Percentiles rank a stretch among this genome's conserved stretches.
These are phyloP conservation scores for Aphelocoma coerulescens DNA, from an alignment of 2,113 vertebrate genomes.

Conservation along the genomic window DNA sequence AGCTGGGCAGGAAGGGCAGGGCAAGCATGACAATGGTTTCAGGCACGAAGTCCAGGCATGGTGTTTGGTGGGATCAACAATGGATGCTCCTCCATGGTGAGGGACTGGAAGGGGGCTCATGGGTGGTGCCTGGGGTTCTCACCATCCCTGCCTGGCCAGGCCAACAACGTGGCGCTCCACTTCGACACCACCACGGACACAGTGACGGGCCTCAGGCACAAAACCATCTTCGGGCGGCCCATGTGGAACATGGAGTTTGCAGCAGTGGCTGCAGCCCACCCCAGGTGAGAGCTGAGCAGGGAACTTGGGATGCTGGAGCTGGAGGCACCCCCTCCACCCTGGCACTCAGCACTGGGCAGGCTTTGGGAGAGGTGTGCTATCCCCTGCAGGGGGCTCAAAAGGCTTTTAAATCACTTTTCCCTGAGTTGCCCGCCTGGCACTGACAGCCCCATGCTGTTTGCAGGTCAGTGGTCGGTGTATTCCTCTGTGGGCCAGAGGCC, in stretches of 20 bases:
- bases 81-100: neutral
- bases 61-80: neutral
- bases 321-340: neutral
- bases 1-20: neutral
- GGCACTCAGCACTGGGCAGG: neutral
- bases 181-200: slow-evolving; percentile 79
- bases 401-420: neutral
- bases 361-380: neutral
- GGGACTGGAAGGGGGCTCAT: neutral
- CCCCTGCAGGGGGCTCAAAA: neutral
- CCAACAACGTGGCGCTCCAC: slow-evolving; percentile 73
- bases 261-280: slow-evolving; percentile 79
- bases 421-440: fast-evolving
- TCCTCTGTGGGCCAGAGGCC: slow-evolving; percentile 81
- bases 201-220: slow-evolving; percentile 88
- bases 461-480: slow-evolving; percentile 86
- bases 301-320: fast-evolving
- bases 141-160: slow-evolving; percentile 41
- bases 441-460: neutral
- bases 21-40: neutral
- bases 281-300: slow-evolving; percentile 73
- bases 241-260: slow-evolving; percentile 89
- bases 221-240: slow-evolving; percentile 87
- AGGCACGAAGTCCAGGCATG: fast-evolving
- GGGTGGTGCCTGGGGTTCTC: neutral